These are phyloP conservation scores for Drosophila pallidifrons DNA, from an alignment of 1,140 invertebrate species.

Conservation along the genomic window DNA sequence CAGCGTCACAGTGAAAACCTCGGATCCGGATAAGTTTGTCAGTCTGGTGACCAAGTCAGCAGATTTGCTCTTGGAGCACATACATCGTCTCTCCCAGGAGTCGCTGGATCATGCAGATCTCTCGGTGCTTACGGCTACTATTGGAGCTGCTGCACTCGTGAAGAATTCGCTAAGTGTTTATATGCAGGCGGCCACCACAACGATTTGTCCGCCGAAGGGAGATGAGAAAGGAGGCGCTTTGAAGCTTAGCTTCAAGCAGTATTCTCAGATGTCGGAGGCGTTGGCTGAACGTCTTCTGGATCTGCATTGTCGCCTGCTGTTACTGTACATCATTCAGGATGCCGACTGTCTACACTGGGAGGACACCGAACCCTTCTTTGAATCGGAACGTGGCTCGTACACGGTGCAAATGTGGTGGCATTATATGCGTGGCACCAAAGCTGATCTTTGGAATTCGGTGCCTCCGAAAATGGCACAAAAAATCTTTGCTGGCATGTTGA, in stretches of 20 bases:
- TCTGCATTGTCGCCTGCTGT: conserved; percentile 90
- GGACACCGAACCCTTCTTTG: conserved; percentile 87
- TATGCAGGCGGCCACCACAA: conserved; percentile 76
- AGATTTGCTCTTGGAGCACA: conserved; percentile 89
- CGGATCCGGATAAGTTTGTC: conserved; percentile 90
- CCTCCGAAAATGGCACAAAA: conserved; percentile 93
- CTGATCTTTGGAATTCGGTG: conserved; percentile 92
- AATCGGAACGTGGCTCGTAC: conserved; percentile 90
- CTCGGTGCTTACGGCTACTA: conserved; percentile 90
- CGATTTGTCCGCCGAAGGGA: conserved; percentile 79
- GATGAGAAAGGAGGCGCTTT: conserved; percentile 83
- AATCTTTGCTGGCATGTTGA: conserved; percentile 92
- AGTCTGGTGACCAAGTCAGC: conserved; percentile 89
- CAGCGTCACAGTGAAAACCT: conserved; percentile 88
- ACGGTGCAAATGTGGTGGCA: conserved; percentile 94
- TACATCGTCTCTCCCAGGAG: conserved; percentile 91
- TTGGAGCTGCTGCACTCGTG: conserved; percentile 91
- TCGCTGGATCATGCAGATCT: conserved; percentile 92
- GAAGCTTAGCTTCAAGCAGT: conserved; percentile 89
- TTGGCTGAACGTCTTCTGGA: conserved; percentile 91
- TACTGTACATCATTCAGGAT: conserved; percentile 92
- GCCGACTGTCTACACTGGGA: conserved; percentile 90
- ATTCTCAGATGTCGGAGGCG: conserved; percentile 92
- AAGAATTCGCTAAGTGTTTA: conserved; percentile 92
- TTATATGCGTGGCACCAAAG: conserved; percentile 92